phyloP scores from a whole-genome alignment of 2,797 vertebrate species.

The Ateles fusciceps region DNA sequence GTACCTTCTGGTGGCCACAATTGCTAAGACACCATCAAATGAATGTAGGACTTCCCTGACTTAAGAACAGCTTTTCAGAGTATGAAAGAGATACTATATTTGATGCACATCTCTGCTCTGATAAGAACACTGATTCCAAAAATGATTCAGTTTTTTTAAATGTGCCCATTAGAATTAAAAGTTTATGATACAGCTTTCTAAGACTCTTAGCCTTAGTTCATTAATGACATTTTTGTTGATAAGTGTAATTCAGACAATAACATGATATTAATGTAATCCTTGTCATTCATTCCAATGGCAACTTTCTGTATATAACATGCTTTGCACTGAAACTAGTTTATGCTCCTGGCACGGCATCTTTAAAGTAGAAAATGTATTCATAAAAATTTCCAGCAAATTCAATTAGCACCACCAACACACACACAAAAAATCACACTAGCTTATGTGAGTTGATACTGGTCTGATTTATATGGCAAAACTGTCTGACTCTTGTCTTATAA shows the following conservation, averaged over 20 bases:
- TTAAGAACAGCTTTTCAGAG: neutral
- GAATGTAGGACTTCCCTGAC: neutral
- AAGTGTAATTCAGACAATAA: neutral
- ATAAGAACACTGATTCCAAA: neutral
- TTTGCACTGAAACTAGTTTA: neutral
- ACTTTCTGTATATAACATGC: neutral
- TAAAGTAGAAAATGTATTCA: neutral
- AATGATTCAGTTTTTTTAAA: neutral
- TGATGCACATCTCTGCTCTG: neutral
- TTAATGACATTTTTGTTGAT: neutral
- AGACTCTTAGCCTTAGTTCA: neutral
- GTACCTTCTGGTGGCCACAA: neutral
- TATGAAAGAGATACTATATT: neutral
- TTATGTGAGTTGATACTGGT: neutral
- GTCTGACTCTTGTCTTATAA: neutral
- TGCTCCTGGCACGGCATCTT: neutral
- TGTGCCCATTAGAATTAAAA: neutral
- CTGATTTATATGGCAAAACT: neutral
- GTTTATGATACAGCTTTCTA: neutral
- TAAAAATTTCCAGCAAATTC: neutral
- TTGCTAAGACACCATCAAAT: neutral
- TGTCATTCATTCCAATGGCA: neutral
- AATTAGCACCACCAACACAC: neutral
- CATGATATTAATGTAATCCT: neutral
- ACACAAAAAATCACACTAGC: neutral